A percentile compares a stretch with the other conserved stretches of the same genome.
Evolutionary conservation across 2,888 invertebrate genomes (phyloP).

Genomic region (Acrobasis suavella): DNA sequence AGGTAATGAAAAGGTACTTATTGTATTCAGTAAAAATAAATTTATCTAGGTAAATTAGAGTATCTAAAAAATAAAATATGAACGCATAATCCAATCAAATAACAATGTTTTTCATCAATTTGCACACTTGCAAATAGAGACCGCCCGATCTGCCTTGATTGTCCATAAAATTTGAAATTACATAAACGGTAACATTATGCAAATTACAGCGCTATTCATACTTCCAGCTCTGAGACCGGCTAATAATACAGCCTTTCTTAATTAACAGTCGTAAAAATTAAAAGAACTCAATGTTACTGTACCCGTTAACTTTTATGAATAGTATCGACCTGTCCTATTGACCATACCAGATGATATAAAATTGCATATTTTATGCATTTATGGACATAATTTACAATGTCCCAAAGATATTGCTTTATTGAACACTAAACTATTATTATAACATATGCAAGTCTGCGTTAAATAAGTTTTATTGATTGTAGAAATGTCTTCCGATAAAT

Average conservation of each 20-base stretch:
- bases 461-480: background rate
- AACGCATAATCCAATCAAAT: conserved; percentile 26
- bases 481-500: background rate
- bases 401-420: conserved; percentile 20
- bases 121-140: conserved; percentile 38
- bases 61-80: conserved; percentile 27
- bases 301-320: conserved; percentile 49
- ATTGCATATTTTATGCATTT: conserved; percentile 27
- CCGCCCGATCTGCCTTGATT: conserved; percentile 48
- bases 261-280: conserved; percentile 40
- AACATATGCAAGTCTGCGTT: conserved; percentile 3
- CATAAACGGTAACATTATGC: conserved; percentile 61
- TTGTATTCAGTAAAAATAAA: background rate
- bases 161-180: conserved; percentile 65
- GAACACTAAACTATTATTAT: conserved; percentile 15
- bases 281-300: conserved; percentile 33
- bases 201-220: conserved; percentile 55
- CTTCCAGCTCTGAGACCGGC: conserved; percentile 40
- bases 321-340: conserved; percentile 29
- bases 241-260: conserved; percentile 37
- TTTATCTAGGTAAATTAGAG: background rate
- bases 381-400: conserved; percentile 20
- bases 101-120: conserved; percentile 36
- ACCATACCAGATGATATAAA: conserved; percentile 14
- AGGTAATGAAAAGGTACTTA: background rate